Evolutionary conservation across 2,113 vertebrate genomes (phyloP).

Genomic region (Hyla sarda): DNA sequence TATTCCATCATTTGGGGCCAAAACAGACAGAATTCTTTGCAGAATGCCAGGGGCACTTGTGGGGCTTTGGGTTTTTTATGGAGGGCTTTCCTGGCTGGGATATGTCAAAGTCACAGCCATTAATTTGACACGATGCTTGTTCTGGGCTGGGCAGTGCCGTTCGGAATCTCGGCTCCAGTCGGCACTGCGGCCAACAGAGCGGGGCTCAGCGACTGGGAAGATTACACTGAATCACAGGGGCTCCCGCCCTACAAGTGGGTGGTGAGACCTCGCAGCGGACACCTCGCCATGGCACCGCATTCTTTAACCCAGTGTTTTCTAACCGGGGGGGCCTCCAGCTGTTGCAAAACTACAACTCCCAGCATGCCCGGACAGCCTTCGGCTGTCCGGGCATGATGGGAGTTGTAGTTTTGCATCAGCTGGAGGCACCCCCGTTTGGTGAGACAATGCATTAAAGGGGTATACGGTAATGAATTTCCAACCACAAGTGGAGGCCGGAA

Average conservation of each 20-base stretch:
- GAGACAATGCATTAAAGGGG: too few relatives aligned
- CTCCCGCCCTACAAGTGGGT: slow-evolving; percentile 41
- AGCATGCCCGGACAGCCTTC: too few relatives aligned
- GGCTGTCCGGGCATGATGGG: too few relatives aligned
- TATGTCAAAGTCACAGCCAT: slow-evolving; percentile 58
- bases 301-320: slow-evolving; percentile 39
- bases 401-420: too few relatives aligned
- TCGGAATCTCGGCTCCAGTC: slow-evolving; percentile 14
- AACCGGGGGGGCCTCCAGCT: too few relatives aligned
- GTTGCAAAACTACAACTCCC: too few relatives aligned
- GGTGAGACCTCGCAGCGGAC: slow-evolving; percentile 6
- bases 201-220: background rate
- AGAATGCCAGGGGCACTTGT: slow-evolving; percentile 52
- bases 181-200: slow-evolving; percentile 13
- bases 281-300: background rate
- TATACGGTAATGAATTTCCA: too few relatives aligned
- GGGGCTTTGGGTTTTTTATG: slow-evolving; percentile 50
- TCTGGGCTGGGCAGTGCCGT: slow-evolving; percentile 36
- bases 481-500: too few relatives aligned
- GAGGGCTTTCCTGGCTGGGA: slow-evolving; percentile 58
- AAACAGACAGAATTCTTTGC: slow-evolving; percentile 52
- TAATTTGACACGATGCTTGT: slow-evolving; percentile 52
- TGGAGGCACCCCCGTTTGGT: too few relatives aligned
- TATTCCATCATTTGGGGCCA: slow-evolving; percentile 58
- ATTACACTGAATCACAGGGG: background rate